Base-by-base conservation (phyloP, 2,113 vertebrate genomes). In the Illadopsis cleaveri region DNA sequence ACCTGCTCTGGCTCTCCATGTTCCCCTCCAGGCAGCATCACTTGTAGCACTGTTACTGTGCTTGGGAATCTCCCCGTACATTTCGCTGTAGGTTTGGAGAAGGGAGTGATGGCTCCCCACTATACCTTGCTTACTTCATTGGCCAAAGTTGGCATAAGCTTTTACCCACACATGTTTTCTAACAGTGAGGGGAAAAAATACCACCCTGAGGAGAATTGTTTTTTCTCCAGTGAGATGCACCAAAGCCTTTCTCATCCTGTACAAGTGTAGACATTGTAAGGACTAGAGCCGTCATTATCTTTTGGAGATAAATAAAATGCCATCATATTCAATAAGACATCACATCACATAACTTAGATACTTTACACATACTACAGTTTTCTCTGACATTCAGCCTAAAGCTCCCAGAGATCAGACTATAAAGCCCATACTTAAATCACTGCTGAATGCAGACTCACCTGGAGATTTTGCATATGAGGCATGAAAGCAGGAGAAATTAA, bases 401-500 rank as follows among this genome's bases (percentile, higher is more conserved):
- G 37, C 76, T 48, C 61, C 27, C 27, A 37, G 85, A 66, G 64
- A 60, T 60, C 38, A 84, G 64, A 48, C 35, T 86, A 5, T 58
- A 71, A 90, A 85, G 27, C 35, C 44, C 35, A 25, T 35, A 7
- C 66, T 82, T 86, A 90, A 78, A 76, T 92, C 73, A 70, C 33
- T 76, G 66, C 51, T 20, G 48, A 69, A 89, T 61, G 42, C 86
- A 79, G 37, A 96, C 98, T 96, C 87, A 99, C 99, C 99, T 98
- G 99, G 99, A 95, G 99, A 99, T 97, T 99, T 99, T 96, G 99
- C 99, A 1, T 99, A 99, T 13, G 99, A 99, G 24, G 99, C 99
- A 27, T 99, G 99, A 96, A 99, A 99, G 92, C 99, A 99, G 96
- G 99, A 99, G 98, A 99, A 99, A 94, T 99, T 99, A 97, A 99